Evolutionary conservation across 2,113 vertebrate genomes (phyloP).

Genomic region (Climacteris rufus): DNA sequence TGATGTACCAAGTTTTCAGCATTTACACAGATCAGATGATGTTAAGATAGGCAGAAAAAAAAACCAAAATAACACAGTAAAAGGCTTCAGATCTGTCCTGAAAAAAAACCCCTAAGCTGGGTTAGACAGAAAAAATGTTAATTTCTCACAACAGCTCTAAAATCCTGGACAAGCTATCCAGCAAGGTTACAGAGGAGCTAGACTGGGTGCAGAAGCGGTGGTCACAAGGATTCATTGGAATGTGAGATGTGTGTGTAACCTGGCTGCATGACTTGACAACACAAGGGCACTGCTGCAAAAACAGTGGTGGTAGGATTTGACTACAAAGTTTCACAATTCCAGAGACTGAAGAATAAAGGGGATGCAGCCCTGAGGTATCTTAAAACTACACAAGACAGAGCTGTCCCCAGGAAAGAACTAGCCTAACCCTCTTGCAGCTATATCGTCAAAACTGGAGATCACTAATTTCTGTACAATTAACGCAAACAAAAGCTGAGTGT

Average conservation of each 20-base stretch:
- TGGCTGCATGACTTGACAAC: background rate
- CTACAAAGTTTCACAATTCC: background rate
- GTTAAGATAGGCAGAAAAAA: conserved; percentile 32
- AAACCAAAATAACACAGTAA: background rate
- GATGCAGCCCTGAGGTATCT: background rate
- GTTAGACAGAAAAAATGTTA: background rate
- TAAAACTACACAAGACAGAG: background rate
- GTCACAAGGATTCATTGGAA: background rate
- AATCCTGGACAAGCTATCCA: background rate
- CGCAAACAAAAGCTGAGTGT: background rate
- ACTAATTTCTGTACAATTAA: background rate
- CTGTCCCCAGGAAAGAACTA: background rate
- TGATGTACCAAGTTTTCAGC: conserved; percentile 21
- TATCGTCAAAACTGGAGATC: background rate
- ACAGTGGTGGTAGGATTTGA: background rate
- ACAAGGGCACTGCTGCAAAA: background rate
- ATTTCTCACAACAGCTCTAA: background rate
- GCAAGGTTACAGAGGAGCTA: background rate
- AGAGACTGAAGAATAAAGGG: background rate
- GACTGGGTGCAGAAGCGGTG: background rate
- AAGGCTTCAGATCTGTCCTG: background rate
- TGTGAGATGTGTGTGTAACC: background rate
- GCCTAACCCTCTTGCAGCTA: background rate
- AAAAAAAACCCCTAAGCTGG: background rate
- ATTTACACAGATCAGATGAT: conserved; percentile 45